These are phyloP conservation scores for Odobenus rosmarus DNA, from an alignment of 2,113 vertebrate genomes.

Conservation along the genomic window DNA sequence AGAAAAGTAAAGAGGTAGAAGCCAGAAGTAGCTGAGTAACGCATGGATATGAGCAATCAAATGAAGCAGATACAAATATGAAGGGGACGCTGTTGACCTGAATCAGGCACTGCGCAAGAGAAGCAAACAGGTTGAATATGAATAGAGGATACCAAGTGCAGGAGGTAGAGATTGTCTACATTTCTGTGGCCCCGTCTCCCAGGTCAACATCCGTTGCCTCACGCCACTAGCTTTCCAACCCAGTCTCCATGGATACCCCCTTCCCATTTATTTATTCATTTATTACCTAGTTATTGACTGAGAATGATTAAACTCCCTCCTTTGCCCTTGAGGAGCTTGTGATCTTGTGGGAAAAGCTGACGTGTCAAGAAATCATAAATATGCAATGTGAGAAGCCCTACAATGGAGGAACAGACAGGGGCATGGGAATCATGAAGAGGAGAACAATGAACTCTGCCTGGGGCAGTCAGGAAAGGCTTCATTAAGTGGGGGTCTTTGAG, in stretches of 20 bases:
- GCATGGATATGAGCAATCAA: background rate
- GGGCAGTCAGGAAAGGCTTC: background rate
- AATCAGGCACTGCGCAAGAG: background rate
- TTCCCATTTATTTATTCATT: background rate
- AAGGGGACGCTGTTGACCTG: background rate
- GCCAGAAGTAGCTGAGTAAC: background rate
- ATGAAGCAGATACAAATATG: background rate
- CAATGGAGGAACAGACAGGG: background rate
- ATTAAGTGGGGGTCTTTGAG: background rate
- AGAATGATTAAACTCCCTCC: background rate
- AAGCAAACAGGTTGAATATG: background rate
- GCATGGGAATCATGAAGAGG: background rate
- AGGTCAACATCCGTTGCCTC: background rate
- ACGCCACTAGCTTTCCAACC: background rate
- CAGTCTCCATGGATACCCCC: background rate
- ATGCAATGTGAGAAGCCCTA: background rate
- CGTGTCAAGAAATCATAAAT: background rate
- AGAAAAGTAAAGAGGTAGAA: slow-evolving; percentile 62
- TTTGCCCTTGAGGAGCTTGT: background rate
- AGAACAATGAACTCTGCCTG: background rate
- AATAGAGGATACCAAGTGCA: background rate
- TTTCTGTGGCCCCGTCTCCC: background rate
- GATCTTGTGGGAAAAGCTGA: background rate
- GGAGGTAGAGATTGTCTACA: accelerated
- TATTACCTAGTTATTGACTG: background rate